These are phyloP conservation scores for Fopius arisanus DNA, from an alignment of 1,140 invertebrate species.

Conservation along the genomic window DNA sequence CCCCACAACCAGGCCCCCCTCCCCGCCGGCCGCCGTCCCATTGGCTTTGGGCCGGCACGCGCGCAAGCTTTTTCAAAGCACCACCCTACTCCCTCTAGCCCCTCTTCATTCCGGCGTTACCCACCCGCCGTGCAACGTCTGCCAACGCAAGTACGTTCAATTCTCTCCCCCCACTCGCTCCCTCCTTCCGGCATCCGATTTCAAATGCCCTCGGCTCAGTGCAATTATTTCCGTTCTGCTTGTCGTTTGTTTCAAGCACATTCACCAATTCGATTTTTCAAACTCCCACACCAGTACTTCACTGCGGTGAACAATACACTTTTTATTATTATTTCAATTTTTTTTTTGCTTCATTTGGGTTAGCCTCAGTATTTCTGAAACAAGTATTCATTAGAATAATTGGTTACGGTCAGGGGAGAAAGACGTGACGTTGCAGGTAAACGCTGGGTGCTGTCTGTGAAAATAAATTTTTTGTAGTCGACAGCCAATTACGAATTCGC, in stretches of 20 bases:
- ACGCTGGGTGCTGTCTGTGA: background rate
- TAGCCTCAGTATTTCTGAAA: background rate
- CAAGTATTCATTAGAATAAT: background rate
- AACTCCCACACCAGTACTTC: background rate
- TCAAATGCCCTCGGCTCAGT: conserved; percentile 40
- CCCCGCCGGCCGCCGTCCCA: background rate
- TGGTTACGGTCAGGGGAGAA: background rate
- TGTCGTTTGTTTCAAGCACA: conserved; percentile 38
- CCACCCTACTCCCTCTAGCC: background rate
- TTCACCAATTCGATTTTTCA: conserved; percentile 5
- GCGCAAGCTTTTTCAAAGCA: conserved; percentile 24
- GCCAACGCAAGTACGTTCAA: conserved; percentile 20
- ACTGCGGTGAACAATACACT: background rate
- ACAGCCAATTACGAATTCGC: background rate
- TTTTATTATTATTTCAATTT: background rate
- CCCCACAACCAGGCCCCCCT: too few relatives aligned
- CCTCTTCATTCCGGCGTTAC: background rate
- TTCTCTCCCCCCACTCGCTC: conserved; percentile 18
- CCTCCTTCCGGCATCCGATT: conserved; percentile 22
- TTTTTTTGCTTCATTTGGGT: background rate
- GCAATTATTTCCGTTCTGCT: conserved; percentile 44
- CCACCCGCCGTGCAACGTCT: background rate
- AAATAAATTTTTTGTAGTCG: background rate
- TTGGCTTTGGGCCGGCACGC: conserved; percentile 30
- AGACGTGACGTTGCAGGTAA: background rate